Evolutionary conservation across 2,797 vertebrate genomes (phyloP), one percentile per base, ranked within the genome.

Genomic region (Cyprinodon diabolis): DNA sequence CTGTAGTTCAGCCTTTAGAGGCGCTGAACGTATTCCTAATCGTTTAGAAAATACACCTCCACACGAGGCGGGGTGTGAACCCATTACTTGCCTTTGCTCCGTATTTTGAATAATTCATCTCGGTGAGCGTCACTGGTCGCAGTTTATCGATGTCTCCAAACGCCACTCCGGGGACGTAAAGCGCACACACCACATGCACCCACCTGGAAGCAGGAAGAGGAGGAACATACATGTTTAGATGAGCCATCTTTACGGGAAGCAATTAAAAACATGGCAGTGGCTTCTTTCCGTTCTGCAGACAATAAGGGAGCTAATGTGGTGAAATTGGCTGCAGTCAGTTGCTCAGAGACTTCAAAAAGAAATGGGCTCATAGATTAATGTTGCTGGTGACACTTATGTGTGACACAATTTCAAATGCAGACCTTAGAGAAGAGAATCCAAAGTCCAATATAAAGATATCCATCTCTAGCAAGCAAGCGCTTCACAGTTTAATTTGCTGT

Each of bases 61-160:
- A 51, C 5, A 8, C 37, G 5, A 19, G 48, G 69, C 23, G 47
- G 13, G 30, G 37, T 30, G 35, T 15, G 56, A 73, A 75, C 65
- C 66, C 5, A 76, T 21, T 63, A 91, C 95, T 94, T 93, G 95
- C 98, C 97, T 99, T 99, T 58, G 98, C 98, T 21, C 98, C 98
- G 0, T 99, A 99, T 81, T 99, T 99, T 8, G 97, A 98, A 84
- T 99, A 99, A 90, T 99, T 99, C 98, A 99, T 99, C 95, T 99
- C 98, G 12, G 98, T 99, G 56, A 99, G 96, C 0, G 98, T 99
- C 77, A 99, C 98, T 6, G 98, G 98, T 67, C 98, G 94, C 52
- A 99, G 93, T 86, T 98, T 99, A 89, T 99, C 98, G 78, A 99
- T 99, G 93, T 99, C 98, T 90, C 98, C 98, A 86, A 99, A 99